Conservation (phyloP, 2,888 invertebrate species). For the Acronicta aceris region DNA sequence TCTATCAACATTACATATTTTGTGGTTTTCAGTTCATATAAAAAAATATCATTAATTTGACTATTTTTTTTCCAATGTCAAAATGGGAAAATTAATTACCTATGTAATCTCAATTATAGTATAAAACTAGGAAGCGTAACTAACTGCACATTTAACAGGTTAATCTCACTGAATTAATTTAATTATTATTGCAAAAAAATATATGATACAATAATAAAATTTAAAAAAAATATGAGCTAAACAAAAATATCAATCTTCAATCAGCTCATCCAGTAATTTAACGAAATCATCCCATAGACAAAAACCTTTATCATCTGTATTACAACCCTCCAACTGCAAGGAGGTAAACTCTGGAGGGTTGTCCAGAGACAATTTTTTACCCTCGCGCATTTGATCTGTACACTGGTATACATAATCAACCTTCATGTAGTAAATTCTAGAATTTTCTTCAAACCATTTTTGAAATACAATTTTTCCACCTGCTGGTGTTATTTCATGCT, state of each 20-base stretch:
- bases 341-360: constrained; percentile 70
- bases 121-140: too few species aligned
- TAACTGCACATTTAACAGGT: too few species aligned
- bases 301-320: constrained; percentile 66
- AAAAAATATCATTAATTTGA: too few species aligned
- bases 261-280: constrained; percentile 39
- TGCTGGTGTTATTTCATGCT: constrained; percentile 72
- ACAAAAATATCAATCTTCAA: constrained; percentile 1
- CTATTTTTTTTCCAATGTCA: too few species aligned
- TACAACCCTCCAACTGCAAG: constrained; percentile 72
- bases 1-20: too few species aligned
- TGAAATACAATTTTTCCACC: constrained; percentile 83
- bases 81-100: too few species aligned
- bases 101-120: too few species aligned
- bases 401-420: constrained; percentile 78
- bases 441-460: constrained; percentile 70
- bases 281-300: constrained; percentile 77
- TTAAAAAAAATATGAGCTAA: neutral
- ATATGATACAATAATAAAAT: neutral
- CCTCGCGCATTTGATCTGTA: constrained; percentile 72
- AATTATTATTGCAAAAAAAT: too few species aligned
- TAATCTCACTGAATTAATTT: too few species aligned
- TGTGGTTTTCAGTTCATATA: too few species aligned
- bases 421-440: constrained; percentile 66
- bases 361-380: constrained; percentile 61